phyloP scores from a whole-genome alignment of 2,113 vertebrate species.

The Paraplagusia blochii region DNA sequence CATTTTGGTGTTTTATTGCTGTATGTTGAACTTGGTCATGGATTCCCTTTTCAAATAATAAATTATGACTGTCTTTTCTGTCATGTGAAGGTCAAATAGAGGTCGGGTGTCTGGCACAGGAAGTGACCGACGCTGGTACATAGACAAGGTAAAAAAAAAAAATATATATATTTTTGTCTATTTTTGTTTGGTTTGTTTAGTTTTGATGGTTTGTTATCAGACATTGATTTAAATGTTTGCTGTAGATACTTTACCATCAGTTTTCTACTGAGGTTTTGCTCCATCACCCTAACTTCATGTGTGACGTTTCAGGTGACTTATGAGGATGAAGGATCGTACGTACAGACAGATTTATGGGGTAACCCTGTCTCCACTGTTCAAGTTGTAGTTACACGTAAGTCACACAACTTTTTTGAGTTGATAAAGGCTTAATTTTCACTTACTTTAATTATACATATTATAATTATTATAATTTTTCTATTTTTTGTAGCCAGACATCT shows the following conservation, averaged over 20 bases:
- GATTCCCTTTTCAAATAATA: no score
- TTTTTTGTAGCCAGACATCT: conserved; percentile 35
- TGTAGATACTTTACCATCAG: no score
- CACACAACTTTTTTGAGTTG: neutral
- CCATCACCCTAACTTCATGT: no score
- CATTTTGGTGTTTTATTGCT: no score
- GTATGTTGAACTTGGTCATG: no score
- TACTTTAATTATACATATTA: no score
- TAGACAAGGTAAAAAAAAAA: conserved; percentile 43
- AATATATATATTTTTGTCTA: no score
- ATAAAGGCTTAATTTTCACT: no score
- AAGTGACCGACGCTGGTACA: conserved; percentile 41
- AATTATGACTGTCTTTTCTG: neutral
- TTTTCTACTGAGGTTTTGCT: no score
- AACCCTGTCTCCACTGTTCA: conserved; percentile 33
- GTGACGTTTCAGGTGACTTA: conserved; percentile 45
- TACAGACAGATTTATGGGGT: conserved; percentile 40
- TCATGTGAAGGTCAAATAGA: neutral
- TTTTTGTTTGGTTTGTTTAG: no score
- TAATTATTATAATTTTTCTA: neutral
- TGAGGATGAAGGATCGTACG: conserved; percentile 63
- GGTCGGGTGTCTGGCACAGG: conserved; percentile 37
- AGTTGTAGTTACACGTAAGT: conserved; percentile 58
- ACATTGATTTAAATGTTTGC: no score
- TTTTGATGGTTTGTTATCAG: no score